Base-by-base conservation (phyloP, 1,140 invertebrate species). In the Contarinia nasturtii region DNA sequence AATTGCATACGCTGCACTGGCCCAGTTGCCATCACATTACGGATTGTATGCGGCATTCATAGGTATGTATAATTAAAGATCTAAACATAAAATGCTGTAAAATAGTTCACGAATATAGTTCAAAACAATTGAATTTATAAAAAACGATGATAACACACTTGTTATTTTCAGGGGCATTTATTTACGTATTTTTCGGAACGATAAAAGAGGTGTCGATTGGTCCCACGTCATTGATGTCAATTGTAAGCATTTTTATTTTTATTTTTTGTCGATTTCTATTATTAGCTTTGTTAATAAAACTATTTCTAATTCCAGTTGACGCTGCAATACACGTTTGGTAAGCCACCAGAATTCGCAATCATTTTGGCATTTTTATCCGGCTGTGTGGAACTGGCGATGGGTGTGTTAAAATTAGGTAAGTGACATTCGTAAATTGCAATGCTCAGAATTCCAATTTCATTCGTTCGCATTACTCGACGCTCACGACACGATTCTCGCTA, bases 131-230 rank as follows among this genome's bases (percentile, higher is more conserved):
- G n/a, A n/a, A n/a, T n/a, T n/a, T n/a, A n/a, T n/a, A 27, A 27
- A 27, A 5, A 27, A 27, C 10, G 10, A 27, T 27, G 27, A 27
- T 5, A 27, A 27, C 18, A 43, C 11, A 18, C 12, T 38, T 5
- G 12, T 43, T 43, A 12, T 45, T 60, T 60, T 14, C 62, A 78
- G 82, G 86, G 66, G 75, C 81, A 51, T 86, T 94, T 54, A 66
- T 93, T 15, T 96, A 96, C 61, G 69, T 82, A 36, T 61, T 92
- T 48, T 78, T 97, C 53, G 92, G 91, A 5, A 89, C 86, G 0
- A 80, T 89, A 42, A 88, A 82, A 59, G 84, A 94, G 68, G 81
- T 94, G 2, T 90, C 86, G 0, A 87, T 93, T 50, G 88, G 87
- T 21, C 85, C 87, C 0, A 88, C 86, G 0, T 86, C 84, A 36